phyloP scores from a whole-genome alignment of 2,113 vertebrate species.

The Cryptotis parvus region DNA sequence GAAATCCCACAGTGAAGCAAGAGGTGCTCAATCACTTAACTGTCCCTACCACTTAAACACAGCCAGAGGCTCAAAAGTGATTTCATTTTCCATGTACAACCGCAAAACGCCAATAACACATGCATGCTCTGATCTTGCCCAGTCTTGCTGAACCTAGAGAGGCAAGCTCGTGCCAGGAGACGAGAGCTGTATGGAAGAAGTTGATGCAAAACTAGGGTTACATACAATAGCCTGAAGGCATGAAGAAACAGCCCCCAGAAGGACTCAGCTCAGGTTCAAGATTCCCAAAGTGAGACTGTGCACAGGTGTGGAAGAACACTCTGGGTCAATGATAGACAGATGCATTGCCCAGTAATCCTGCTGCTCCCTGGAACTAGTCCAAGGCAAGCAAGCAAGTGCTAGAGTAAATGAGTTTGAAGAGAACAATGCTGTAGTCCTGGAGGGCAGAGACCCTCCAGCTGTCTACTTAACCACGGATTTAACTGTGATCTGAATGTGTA shows the following conservation, averaged over 20 bases:
- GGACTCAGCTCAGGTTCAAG: neutral
- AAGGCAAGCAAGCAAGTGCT: neutral
- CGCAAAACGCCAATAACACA: too few relatives aligned
- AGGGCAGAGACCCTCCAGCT: too few relatives aligned
- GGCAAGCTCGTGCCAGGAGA: neutral
- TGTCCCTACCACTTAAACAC: neutral
- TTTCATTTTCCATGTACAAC: neutral
- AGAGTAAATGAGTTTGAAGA: neutral
- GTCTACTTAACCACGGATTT: accelerated
- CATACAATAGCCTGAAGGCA: accelerated
- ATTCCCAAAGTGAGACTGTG: neutral
- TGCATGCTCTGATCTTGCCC: neutral
- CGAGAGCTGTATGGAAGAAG: neutral
- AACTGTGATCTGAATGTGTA: neutral
- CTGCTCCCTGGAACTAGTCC: conserved; percentile 16
- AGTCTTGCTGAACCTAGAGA: neutral
- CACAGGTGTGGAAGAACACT: neutral
- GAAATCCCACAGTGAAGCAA: neutral
- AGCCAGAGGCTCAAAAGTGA: neutral
- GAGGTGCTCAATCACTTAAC: neutral
- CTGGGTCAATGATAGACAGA: neutral
- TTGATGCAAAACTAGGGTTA: too few relatives aligned
- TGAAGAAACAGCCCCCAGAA: neutral
- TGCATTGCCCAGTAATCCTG: neutral
- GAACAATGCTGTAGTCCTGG: neutral